phyloP scores from a whole-genome alignment of 2,888 invertebrate species.

The Ichneumoninae sp. region DNA sequence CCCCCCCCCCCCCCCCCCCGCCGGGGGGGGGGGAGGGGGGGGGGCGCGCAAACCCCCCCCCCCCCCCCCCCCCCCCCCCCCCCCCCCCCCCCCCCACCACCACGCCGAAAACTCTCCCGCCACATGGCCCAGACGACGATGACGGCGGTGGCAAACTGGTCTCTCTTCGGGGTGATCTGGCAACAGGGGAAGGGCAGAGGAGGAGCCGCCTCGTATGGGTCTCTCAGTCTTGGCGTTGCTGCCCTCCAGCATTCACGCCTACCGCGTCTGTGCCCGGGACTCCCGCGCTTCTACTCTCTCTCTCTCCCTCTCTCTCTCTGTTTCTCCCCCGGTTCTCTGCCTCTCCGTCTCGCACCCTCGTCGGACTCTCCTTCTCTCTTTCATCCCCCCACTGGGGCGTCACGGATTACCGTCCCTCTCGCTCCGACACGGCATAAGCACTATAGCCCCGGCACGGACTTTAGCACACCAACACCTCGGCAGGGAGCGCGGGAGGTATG shows the following conservation, averaged over 20 bases:
- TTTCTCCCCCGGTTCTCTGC: conserved; percentile 14
- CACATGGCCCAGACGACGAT: conserved; percentile 46
- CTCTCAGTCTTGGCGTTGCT: conserved; percentile 83
- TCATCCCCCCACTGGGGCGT: conserved; percentile 30
- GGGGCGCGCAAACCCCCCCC: too few relatives aligned
- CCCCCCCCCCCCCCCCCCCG: too few relatives aligned
- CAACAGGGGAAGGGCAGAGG: conserved; percentile 80
- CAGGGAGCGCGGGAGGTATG: conserved; percentile 80
- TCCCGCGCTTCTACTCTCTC: conserved; percentile 52
- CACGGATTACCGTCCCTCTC: conserved; percentile 51
- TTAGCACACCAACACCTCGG: conserved; percentile 83
- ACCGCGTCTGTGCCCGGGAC: conserved; percentile 78
- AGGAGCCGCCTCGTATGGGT: conserved; percentile 77
- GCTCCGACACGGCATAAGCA: conserved; percentile 32
- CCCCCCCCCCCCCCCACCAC: conserved; percentile 28
- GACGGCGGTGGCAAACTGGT: conserved; percentile 57
- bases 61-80: not conserved
- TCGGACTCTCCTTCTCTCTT: not conserved
- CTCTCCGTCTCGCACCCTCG: conserved; percentile 9
- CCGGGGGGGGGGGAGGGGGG: too few relatives aligned
- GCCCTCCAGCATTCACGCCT: conserved; percentile 84
- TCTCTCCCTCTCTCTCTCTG: conserved; percentile 39
- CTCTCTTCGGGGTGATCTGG: conserved; percentile 55
- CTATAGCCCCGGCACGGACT: conserved; percentile 74
- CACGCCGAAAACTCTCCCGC: conserved; percentile 25